Base-by-base conservation (phyloP, 2,888 invertebrate genomes). In the Agrenia bidenticulata region DNA sequence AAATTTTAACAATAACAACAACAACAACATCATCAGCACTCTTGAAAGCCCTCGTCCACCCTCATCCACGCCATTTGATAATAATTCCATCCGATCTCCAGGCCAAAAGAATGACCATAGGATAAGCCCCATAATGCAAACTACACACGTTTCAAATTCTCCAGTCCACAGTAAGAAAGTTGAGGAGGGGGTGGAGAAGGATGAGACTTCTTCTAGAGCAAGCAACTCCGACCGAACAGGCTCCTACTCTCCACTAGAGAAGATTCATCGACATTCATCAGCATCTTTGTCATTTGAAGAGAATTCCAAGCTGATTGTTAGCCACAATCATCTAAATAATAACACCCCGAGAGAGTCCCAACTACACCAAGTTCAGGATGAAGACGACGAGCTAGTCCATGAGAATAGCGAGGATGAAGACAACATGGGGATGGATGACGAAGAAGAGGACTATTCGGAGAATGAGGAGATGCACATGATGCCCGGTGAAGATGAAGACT, bases 401-500 rank as follows among this genome's bases (percentile, higher is more conserved):
- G n/a, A n/a, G n/a, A 45, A 45, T 45, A 45, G 45, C 45, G 45
- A 45, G 15, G 45, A 45, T 45, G 32, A 32, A 7, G 32, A 32
- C 11, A 32, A 32, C 32, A 59, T 58, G 69, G 32, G 53, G 45
- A 50, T 41, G 57, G 57, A 53, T 19, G 51, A 39, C 15, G 64
- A 65, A 53, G 59, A 59, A 19, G 61, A 61, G 49, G 70, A 66
- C 15, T 69, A 71, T 45, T 70, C 68, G 1, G 72, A 74, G n/a
- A 64, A 63, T 21, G 72, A 72, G 27, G 66, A 56, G 19, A 53
- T 67, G 39, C 7, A 11, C 9, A 66, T 68, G 62, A 54, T 64
- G 63, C 65, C 66, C n/a, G 70, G 69, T 49, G 70, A 70, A 26
- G 70, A 69, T 21, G 74, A 74, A 41, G 73, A 74, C 51, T 63